These are phyloP conservation scores for Phalanger gymnotis DNA, from an alignment of 2,797 vertebrate genomes.

Conservation along the genomic window DNA sequence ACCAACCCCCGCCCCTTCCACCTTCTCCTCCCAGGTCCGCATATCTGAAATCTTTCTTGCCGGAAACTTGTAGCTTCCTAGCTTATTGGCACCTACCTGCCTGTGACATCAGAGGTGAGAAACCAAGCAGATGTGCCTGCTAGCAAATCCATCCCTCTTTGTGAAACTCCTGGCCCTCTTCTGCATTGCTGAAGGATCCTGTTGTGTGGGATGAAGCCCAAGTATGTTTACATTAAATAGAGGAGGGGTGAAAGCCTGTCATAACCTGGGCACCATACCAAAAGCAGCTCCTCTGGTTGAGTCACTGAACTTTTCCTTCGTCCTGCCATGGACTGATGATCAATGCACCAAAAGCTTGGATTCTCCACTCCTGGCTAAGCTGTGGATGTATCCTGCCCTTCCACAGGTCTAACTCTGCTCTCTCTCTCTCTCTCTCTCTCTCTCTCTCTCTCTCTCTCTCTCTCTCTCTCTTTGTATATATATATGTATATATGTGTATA, in stretches of 20 bases:
- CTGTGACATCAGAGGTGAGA: neutral
- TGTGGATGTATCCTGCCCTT: neutral
- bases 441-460: too few relatives aligned
- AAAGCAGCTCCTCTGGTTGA: neutral
- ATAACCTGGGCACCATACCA: neutral
- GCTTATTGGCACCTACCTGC: neutral
- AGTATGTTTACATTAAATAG: neutral
- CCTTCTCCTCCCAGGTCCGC: neutral
- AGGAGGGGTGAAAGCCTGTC: neutral
- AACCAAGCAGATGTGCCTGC: neutral
- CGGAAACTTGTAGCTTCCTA: neutral
- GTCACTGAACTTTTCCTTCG: neutral
- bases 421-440: too few relatives aligned
- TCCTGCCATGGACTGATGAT: neutral
- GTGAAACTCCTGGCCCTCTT: neutral
- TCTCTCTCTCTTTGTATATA: too few relatives aligned
- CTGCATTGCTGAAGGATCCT: neutral
- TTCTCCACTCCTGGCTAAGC: neutral
- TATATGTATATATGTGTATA: too few relatives aligned
- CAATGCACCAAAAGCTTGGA: neutral
- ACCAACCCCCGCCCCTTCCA: neutral
- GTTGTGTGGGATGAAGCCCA: neutral
- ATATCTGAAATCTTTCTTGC: neutral
- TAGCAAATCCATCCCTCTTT: neutral
- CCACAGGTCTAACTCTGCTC: neutral